These are phyloP conservation scores for Ophthalmolycus amberensis DNA, from an alignment of 2,113 vertebrate genomes.

Conservation along the genomic window DNA sequence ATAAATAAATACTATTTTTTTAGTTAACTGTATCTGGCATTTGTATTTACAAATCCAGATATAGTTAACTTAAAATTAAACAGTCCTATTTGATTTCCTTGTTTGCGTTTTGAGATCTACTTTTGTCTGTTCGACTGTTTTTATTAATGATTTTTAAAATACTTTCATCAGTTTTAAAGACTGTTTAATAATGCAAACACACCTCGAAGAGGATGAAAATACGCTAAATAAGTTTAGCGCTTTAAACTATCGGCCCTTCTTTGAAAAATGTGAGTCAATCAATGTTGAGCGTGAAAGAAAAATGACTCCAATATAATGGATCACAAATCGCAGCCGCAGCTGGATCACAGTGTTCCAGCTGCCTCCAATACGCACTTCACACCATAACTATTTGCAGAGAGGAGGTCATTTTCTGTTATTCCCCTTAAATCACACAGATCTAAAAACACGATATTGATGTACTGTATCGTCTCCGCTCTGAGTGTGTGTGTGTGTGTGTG, in stretches of 20 bases:
- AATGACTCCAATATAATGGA: constrained; percentile 8
- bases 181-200: neutral
- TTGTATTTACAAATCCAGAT: neutral
- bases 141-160: neutral
- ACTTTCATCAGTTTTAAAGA: neutral
- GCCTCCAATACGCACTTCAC: neutral
- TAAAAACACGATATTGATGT: neutral
- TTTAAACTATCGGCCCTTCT: neutral
- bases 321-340: neutral
- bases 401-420: constrained; percentile 18
- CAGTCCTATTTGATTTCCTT: neutral
- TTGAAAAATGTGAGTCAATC: neutral
- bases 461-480: neutral
- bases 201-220: neutral
- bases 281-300: constrained; percentile 2
- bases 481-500: constrained; percentile 15
- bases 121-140: neutral
- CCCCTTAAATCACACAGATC: neutral
- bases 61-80: neutral
- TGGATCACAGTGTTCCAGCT: neutral
- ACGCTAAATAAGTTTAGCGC: neutral
- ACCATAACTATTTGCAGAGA: constrained; percentile 2
- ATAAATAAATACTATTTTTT: too few species aligned
- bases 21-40: neutral
- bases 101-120: neutral